These are phyloP conservation scores for Antheraea mylitta DNA, from an alignment of 1,140 invertebrate genomes.

Conservation along the genomic window DNA sequence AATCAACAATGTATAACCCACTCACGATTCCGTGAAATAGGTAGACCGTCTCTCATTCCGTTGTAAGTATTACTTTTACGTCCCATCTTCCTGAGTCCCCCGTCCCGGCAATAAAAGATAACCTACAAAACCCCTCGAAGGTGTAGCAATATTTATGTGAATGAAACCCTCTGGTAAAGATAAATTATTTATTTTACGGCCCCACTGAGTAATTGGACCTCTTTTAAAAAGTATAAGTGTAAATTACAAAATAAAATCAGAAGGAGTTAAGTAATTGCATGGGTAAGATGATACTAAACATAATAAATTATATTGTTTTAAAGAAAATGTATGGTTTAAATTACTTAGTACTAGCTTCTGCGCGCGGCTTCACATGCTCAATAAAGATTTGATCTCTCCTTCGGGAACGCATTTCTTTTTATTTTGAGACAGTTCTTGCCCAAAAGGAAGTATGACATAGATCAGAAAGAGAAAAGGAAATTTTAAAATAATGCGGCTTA, in stretches of 20 bases:
- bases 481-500: no score
- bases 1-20: slow-evolving; percentile 7
- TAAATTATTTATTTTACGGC: slow-evolving; percentile 63
- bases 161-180: slow-evolving; percentile 28
- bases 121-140: slow-evolving; percentile 29
- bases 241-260: slow-evolving; percentile 41
- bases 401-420: no score
- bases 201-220: slow-evolving; percentile 53
- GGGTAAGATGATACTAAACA: not conserved
- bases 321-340: no score
- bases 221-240: slow-evolving; percentile 41
- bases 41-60: slow-evolving; percentile 23
- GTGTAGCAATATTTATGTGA: slow-evolving; percentile 49
- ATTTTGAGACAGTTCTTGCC: no score
- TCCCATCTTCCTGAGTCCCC: slow-evolving; percentile 18
- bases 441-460: no score
- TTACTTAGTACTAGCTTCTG: no score
- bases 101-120: slow-evolving; percentile 43
- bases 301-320: no score
- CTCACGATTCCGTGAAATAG: slow-evolving; percentile 25
- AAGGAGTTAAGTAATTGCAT: not conserved
- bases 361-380: no score
- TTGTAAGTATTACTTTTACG: slow-evolving; percentile 29
- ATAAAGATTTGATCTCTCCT: no score
- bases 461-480: no score